A percentile compares a stretch with the other conserved stretches of the same genome.
phyloP scores from a whole-genome alignment of 2,113 vertebrate species.

The Hippopotamus amphibius region DNA sequence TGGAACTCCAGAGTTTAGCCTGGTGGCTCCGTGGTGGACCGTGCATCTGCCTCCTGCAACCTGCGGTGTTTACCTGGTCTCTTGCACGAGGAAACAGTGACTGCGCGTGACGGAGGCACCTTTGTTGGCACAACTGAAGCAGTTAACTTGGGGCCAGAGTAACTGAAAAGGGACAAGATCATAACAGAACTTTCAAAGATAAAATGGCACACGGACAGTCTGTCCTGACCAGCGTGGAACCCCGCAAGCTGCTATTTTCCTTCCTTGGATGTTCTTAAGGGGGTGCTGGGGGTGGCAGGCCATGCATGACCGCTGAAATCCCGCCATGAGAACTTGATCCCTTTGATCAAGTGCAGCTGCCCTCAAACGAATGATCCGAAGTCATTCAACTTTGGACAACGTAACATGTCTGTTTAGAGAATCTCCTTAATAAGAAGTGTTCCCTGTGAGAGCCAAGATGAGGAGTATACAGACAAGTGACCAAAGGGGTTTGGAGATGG shows the following conservation, averaged over 20 bases:
- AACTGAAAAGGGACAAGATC: not conserved
- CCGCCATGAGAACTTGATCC: not conserved
- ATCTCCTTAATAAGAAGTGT: not conserved
- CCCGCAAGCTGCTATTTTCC: not conserved
- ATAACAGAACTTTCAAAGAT: not conserved
- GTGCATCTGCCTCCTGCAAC: not conserved
- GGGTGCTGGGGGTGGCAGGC: no score
- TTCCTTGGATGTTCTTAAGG: no score
- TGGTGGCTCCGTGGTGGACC: not conserved
- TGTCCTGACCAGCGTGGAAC: not conserved
- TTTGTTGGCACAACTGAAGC: not conserved
- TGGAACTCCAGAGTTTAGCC: not conserved
- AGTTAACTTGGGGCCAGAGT: not conserved
- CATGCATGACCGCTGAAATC: not conserved
- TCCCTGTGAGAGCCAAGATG: not conserved
- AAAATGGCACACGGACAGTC: not conserved
- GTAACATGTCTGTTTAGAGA: not conserved
- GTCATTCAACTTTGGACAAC: not conserved
- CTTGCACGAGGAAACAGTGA: not conserved
- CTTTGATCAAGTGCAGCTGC: not conserved
- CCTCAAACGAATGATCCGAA: not conserved
- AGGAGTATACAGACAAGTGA: not conserved
- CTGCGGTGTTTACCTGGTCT: not conserved
- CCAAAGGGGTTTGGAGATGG: not conserved
- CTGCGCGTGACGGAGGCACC: not conserved